Conservation (phyloP, 2,888 invertebrate genomes). For the Mactromeris polynyma region DNA sequence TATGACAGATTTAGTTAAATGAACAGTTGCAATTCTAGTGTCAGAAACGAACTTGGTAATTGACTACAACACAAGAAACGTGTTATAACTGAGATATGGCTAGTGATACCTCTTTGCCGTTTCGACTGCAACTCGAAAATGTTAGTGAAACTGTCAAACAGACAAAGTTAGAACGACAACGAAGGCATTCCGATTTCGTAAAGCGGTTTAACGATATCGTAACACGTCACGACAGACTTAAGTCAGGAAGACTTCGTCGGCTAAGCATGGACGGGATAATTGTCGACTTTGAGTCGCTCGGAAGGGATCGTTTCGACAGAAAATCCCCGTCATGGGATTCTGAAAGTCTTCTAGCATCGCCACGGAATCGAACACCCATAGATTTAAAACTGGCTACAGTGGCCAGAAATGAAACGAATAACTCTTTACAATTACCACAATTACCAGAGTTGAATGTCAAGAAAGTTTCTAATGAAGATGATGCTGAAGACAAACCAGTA, state of each 20-base stretch:
- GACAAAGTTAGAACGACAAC: conserved; percentile 11
- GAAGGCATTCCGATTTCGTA: conserved; percentile 34
- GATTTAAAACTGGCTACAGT: neutral
- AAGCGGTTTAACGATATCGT: conserved; percentile 18
- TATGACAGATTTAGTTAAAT: no score
- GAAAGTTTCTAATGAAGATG: neutral
- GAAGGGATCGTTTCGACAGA: neutral
- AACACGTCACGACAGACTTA: conserved; percentile 26
- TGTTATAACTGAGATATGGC: neutral
- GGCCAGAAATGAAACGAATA: neutral
- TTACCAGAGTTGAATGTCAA: neutral
- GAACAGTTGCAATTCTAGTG: no score
- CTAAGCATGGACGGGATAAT: conserved; percentile 31
- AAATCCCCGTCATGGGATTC: neutral
- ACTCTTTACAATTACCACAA: neutral
- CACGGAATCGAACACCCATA: neutral
- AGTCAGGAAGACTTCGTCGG: conserved; percentile 22
- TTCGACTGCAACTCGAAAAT: conserved; percentile 21
- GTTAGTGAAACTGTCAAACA: conserved; percentile 2
- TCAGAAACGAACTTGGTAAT: neutral
- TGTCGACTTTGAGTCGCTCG: conserved; percentile 18
- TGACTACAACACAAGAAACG: neutral
- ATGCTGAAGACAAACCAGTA: neutral
- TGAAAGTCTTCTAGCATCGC: neutral
- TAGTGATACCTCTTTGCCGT: conserved; percentile 11